Conservation (phyloP, 2,888 invertebrate species). For the Drosophila leonis region DNA sequence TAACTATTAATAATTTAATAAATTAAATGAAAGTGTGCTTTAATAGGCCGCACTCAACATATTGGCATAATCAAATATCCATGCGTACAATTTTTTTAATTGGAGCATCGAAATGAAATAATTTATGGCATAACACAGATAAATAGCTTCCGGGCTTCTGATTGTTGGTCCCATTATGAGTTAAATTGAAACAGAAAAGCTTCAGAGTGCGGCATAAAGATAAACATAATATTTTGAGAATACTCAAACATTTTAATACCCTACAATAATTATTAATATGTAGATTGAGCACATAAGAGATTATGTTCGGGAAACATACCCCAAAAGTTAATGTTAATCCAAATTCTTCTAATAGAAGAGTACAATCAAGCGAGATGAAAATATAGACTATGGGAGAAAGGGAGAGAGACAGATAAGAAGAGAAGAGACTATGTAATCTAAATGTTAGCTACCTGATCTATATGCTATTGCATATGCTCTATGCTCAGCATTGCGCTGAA, state of each 20-base stretch:
- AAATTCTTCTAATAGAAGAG: not conserved
- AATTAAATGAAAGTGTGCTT: slow-evolving; percentile 35
- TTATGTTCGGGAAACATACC: no score
- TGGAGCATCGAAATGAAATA: slow-evolving; percentile 30
- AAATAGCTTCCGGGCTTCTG: slow-evolving; percentile 7
- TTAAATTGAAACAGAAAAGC: not conserved
- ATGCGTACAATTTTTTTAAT: slow-evolving; percentile 41
- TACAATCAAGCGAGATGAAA: not conserved
- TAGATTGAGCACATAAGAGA: not conserved
- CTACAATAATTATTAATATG: not conserved
- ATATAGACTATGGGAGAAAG: no score
- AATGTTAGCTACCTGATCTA: not conserved
- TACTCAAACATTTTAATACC: not conserved
- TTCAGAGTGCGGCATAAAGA: not conserved
- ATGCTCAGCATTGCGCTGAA: slow-evolving; percentile 24
- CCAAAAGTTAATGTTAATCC: not conserved
- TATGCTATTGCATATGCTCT: slow-evolving; percentile 16
- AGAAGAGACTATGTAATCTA: no score
- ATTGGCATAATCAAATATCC: slow-evolving; percentile 56
- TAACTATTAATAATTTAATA: slow-evolving; percentile 34
- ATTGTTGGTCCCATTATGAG: not conserved
- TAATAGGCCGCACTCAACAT: slow-evolving; percentile 26
- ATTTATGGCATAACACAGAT: slow-evolving; percentile 36
- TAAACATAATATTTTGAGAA: not conserved
- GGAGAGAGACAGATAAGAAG: no score